Base-by-base conservation (phyloP, 2,113 vertebrate genomes). In the Plecotus auritus region DNA sequence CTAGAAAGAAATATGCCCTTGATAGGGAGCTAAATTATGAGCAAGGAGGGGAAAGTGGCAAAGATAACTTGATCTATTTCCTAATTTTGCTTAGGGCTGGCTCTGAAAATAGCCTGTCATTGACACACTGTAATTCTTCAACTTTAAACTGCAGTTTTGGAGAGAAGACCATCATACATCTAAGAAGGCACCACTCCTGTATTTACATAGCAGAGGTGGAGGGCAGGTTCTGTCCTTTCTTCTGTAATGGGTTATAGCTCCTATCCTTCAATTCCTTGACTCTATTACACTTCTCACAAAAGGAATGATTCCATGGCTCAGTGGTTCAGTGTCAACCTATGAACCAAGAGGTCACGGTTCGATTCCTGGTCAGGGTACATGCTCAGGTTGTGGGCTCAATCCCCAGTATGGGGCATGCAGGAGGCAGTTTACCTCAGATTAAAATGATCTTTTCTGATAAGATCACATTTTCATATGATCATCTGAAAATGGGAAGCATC, bases 1-100 rank as follows among this genome's bases (percentile, higher is more conserved):
- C 35, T 61, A 37, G 9, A 47, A 80, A 93, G 32, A 95, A 94
- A 59, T 80, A 12, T 67, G 37, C 28, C 37, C 87, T n/a, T 26
- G 14, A 61, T 56, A 69, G 18, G 70, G 32, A 56, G 26, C 7
- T 47, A 42, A 87, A 89, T 91, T 93, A 84, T 26, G 56, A 32
- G 13, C n/a, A 83, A 91, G 28, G 37, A 85, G 61, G 17, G 6
- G 4, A 9, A 83, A 51, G 2, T 70, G 51, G 20, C 37, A 76
- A 59, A 74, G 37, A 82, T 20, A 74, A 88, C 13, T 83, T n/a
- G 0, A 87, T 78, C 28, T 64, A 54, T 61, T 91, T 95, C 69
- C 85, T 14, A 74, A 11, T 59, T 78, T 73, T 89, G 42, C 80
- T 91, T 74, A 64, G 28, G 42, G 37, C 20, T 49, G 54, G 11